Base-by-base conservation (phyloP, 2,888 invertebrate species). In the Cerastoderma edule region DNA sequence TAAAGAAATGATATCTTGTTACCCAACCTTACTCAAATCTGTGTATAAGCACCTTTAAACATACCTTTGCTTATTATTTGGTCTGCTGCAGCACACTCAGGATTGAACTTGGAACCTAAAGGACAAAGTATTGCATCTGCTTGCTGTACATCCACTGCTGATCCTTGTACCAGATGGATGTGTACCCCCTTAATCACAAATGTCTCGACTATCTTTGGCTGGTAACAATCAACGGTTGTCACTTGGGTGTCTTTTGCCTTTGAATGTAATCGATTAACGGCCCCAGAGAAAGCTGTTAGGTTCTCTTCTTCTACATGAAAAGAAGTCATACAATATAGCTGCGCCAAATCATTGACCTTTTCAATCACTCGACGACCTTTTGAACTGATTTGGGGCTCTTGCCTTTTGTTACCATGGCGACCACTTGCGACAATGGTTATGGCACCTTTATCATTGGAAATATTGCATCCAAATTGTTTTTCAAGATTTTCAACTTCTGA, bases 11-110 rank as follows among this genome's bases (percentile, higher is more conserved):
- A n/a, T n/a, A n/a, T n/a, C n/a, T n/a, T n/a, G n/a, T n/a, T n/a
- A n/a, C n/a, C n/a, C n/a, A n/a, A n/a, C n/a, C n/a, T n/a, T n/a
- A n/a, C n/a, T n/a, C n/a, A n/a, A n/a, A n/a, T 39, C 16, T 39
- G 39, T 10, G 16, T 39, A 39, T 39, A 39, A 10, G 8, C 8
- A 10, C 16, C 16, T 39, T 39, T 8, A 8, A 39, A 16, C 8
- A 16, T 39, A 56, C 56, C 56, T 56, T 56, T 56, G 28, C n/a
- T 24, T 4, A 56, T 5, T 10, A 56, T 56, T 19, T 56, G 56
- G 19, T 56, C 19, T 3, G 30, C 56, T 30, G 56, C 30, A 19
- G 56, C 56, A 56, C 30, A 56, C 32, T 16, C 13, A n/a, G 30
- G 56, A 28, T 56, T 56, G 19, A 32, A 27, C 5, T 56, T 56